phyloP scores from a whole-genome alignment of 1,140 invertebrate genomes.

The Asobara japonica region DNA sequence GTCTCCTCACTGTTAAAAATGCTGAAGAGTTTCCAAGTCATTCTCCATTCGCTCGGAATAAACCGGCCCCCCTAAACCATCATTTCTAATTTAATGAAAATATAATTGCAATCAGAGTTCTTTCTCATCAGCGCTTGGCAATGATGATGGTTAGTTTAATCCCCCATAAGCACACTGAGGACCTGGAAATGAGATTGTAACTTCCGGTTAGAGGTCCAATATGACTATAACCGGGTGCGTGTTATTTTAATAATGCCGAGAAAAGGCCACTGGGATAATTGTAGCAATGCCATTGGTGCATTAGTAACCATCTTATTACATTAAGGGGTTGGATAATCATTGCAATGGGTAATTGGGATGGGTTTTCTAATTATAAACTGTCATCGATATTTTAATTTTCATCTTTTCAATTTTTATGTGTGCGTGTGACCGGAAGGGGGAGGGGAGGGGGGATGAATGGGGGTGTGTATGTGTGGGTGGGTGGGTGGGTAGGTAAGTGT shows the following conservation, averaged over 20 bases:
- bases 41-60: background rate
- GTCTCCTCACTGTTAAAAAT: conserved; percentile 31
- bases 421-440: no score
- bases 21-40: conserved; percentile 6
- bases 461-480: no score
- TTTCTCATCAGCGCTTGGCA: conserved; percentile 1
- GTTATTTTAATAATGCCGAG: conserved; percentile 1
- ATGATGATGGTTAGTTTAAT: conserved; percentile 7
- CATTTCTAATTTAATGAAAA: background rate
- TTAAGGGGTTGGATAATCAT: conserved; percentile 50
- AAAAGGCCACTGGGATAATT: conserved; percentile 47
- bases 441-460: no score
- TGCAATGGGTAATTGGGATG: conserved; percentile 48
- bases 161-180: background rate
- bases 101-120: conserved; percentile 15
- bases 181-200: conserved; percentile 1
- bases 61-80: background rate
- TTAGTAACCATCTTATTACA: conserved; percentile 57
- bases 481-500: no score
- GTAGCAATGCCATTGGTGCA: conserved; percentile 50
- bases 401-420: no score
- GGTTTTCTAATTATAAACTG: no score
- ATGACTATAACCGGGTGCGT: conserved; percentile 6
- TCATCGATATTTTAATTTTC: no score
- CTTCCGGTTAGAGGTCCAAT: background rate